Evolutionary conservation across 2,888 invertebrate genomes (phyloP), one percentile per base, ranked within the genome.

Genomic region (Eumacrocentrus americanus): DNA sequence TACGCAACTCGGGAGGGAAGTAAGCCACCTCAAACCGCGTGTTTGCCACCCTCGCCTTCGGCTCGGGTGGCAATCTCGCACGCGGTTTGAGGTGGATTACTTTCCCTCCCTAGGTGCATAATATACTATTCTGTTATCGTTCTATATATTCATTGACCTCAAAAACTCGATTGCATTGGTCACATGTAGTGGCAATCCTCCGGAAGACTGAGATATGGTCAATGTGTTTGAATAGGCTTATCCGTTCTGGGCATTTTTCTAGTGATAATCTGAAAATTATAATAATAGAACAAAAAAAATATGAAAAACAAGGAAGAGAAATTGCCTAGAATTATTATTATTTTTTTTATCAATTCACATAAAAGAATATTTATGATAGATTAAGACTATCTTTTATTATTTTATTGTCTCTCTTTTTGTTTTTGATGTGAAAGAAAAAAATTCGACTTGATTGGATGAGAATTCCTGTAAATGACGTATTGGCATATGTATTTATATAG

Each of bases 161-260:
- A 44, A 11, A 22, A 11, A 44, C 3, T 20, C 3, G 18, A 20
- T 20, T 2, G 20, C 20, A 22, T 25, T 29, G 29, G 16, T 35
- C 16, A 52, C 22, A 12, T 22, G 22, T 12, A 23, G 18, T 35
- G n/a, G 35, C n/a, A 16, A 20, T 25, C 7, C 46, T 46, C 37
- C 51, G 51, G 51, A 52, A 52, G 35, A 52, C 2, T 14, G n/a
- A 35, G 50, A 50, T 50, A 50, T 34, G 35, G 35, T 34, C 34
- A 18, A 14, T 50, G 14, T 14, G 47, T 25, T 34, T 14, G 50
- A 34, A 50, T 20, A 16, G n/a, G 20, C 7, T n/a, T n/a, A 50
- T 50, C 50, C 50, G 50, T 34, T 50, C 34, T 29, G 20, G 16
- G n/a, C 25, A 50, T 50, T 47, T 47, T 50, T 18, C 50, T 4